Conservation (phyloP, 2,113 vertebrate species). For the Phalacrocorax carbo region DNA sequence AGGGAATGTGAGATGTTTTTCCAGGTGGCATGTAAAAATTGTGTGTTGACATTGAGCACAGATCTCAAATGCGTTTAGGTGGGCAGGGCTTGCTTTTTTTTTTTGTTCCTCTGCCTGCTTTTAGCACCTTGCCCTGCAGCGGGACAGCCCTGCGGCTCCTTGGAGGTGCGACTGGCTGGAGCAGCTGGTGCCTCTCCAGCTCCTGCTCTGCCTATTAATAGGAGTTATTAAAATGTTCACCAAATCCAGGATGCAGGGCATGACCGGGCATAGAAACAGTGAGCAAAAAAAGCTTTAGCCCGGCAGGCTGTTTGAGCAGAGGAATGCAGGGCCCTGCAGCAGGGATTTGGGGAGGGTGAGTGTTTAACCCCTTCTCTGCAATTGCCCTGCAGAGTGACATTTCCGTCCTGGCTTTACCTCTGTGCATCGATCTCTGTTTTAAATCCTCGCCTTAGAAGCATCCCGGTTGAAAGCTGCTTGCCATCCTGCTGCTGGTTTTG, state of each 20-base stretch:
- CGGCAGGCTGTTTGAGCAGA: neutral
- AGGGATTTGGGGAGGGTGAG: neutral
- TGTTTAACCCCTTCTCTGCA: neutral
- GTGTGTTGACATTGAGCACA: rapidly evolving
- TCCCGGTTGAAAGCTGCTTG: neutral
- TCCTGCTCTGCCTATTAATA: neutral
- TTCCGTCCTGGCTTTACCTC: neutral
- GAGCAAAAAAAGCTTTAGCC: neutral
- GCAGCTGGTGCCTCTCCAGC: neutral
- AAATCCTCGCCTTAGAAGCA: rapidly evolving
- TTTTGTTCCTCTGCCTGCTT: neutral
- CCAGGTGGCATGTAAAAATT: neutral
- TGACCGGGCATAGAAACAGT: neutral
- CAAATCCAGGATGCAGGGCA: neutral
- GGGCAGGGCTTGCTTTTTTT: neutral
- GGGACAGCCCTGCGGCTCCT: neutral
- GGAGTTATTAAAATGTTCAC: neutral
- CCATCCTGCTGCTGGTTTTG: neutral
- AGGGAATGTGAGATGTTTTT: neutral
- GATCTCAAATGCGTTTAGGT: neutral
- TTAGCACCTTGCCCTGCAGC: neutral
- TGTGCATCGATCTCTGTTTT: rapidly evolving
- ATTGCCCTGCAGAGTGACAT: rapidly evolving
- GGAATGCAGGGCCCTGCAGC: slow-evolving; percentile 11
- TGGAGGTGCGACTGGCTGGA: rapidly evolving